Evolutionary conservation across 2,113 vertebrate species (phyloP), one percentile per base, ranked within the genome.

Genomic region (Sprattus sprattus): DNA sequence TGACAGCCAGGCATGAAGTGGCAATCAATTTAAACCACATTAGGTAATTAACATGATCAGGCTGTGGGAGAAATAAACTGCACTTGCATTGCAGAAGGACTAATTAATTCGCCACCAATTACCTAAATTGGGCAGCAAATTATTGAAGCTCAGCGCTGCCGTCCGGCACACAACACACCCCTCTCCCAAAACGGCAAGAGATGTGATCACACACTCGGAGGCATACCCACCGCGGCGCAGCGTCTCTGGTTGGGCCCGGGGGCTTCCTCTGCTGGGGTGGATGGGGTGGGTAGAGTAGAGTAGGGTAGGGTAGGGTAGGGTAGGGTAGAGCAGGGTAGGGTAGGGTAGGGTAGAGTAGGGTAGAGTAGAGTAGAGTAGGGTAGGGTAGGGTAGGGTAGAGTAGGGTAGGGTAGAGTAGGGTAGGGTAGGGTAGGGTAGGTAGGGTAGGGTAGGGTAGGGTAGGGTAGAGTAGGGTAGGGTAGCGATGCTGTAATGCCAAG

Each of bases 21-120:
- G 25, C 85, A 88, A 57, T 85, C 75, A 82, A 83, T 82, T 86
- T 87, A 85, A 83, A 87, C 71, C 54, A 84, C 85, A 89, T 89
- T 90, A 89, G 78, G 85, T 89, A 88, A 90, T 89, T 86, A 89
- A 80, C 87, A 83, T 44, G 82, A 89, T 88, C 85, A 88, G 71
- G 83, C 85, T 67, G 13, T 52, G 54, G 57, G 49, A 82, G 32
- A 85, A 83, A 82, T 82, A 49, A 88, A 89, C 86, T 89, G 50
- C 86, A 86, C 87, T 83, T 71, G 83, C 82, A 87, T 88, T 83
- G 50, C 83, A 49, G 84, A 88, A 52, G 78, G 82, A 67, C 81
- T 85, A 89, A 88, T 87, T 89, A 86, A 87, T 88, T 89, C 39
- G 84, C 54, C 32, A 81, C 83, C 85, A 86, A 84, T 87, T 87